Evolutionary conservation across 2,797 vertebrate species (phyloP).

Genomic region (Adrianichthys oophorus): DNA sequence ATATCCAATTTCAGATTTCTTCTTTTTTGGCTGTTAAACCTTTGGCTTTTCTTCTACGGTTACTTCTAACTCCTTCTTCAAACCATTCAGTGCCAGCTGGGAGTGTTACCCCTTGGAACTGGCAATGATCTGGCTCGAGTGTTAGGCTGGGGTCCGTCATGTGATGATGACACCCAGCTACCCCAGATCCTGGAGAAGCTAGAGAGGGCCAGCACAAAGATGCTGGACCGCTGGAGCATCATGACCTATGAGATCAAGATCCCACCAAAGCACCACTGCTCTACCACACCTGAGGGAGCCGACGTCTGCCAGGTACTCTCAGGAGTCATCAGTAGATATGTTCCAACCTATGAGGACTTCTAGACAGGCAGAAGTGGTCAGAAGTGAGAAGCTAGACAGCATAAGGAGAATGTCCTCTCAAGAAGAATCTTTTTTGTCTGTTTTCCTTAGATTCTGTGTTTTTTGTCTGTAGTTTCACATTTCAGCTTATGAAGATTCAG

Average conservation of each 20-base stretch:
- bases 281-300: constrained; percentile 84
- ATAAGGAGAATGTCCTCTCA: too few species aligned
- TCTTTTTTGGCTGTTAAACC: constrained; percentile 2
- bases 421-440: background rate
- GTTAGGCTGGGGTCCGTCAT: constrained; percentile 95
- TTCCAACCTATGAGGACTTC: constrained; percentile 21
- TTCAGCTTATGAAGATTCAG: constrained; percentile 92
- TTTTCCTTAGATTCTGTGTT: too few species aligned
- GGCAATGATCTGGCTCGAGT: constrained; percentile 97
- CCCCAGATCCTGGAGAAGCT: constrained; percentile 97
- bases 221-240: constrained; percentile 99
- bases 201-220: constrained; percentile 97
- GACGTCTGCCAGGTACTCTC: constrained; percentile 88
- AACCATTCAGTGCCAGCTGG: constrained; percentile 89
- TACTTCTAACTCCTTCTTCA: background rate
- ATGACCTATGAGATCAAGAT: constrained; percentile 99
- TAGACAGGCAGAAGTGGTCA: constrained; percentile 18
- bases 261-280: constrained; percentile 89
- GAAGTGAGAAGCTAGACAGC: constrained; percentile 10
- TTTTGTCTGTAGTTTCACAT: constrained; percentile 83
- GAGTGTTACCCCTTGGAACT: constrained; percentile 93
- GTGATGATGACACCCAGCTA: constrained; percentile 95
- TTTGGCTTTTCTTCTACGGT: constrained; percentile 19
- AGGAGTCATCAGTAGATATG: constrained; percentile 21
- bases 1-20: background rate